Evolutionary conservation across 2,888 invertebrate species (phyloP).

Genomic region (Tetranychus piercei): DNA sequence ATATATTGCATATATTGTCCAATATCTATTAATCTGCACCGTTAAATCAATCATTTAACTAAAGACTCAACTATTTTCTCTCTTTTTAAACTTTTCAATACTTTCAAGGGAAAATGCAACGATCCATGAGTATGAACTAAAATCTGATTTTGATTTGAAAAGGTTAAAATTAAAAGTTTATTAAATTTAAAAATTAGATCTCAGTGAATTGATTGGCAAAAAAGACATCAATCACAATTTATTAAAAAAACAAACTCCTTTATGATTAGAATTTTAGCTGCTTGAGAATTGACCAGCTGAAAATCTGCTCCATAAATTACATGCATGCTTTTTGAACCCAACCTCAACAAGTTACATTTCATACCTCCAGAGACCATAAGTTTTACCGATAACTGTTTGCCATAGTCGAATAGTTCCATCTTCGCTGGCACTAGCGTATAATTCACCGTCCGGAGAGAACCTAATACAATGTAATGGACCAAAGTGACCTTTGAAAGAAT

Average conservation of each 20-base stretch:
- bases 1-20: no score
- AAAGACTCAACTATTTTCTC: no score
- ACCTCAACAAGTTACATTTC: background rate
- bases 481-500: conserved; percentile 94
- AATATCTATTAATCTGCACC: no score
- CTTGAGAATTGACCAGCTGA: background rate
- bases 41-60: no score
- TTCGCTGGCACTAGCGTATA: conserved; percentile 91
- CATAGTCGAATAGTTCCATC: conserved; percentile 90
- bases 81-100: no score
- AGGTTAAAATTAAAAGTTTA: no score
- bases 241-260: background rate
- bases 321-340: background rate
- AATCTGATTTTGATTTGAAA: no score
- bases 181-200: no score
- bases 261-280: background rate
- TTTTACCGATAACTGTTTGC: conserved; percentile 89
- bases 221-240: background rate
- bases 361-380: conserved; percentile 61
- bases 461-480: conserved; percentile 87
- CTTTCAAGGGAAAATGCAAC: no score
- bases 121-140: no score
- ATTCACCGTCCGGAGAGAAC: conserved; percentile 89
- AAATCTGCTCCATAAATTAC: background rate
- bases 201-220: no score